A percentile compares a stretch with the other conserved stretches of the same genome.
Conservation (phyloP, 2,797 vertebrate species). For the Rhabdophis nuchalis region DNA sequence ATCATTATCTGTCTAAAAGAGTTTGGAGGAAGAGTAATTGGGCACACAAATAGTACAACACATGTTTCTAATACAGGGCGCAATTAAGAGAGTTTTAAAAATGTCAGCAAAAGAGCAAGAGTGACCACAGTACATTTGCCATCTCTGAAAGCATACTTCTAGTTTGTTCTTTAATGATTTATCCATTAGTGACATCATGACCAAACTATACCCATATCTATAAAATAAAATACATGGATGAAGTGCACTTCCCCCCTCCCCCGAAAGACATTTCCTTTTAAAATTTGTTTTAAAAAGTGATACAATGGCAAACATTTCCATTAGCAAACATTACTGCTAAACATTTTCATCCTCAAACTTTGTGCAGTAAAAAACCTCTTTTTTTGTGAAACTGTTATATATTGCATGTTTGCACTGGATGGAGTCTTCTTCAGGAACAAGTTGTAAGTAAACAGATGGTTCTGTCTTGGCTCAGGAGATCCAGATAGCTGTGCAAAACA, state of each 20-base stretch:
- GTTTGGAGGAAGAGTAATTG: background rate
- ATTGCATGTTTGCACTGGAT: slow-evolving; percentile 2
- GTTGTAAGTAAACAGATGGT: slow-evolving; percentile 49
- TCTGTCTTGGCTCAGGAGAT: slow-evolving; percentile 10
- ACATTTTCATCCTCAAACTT: slow-evolving; percentile 58
- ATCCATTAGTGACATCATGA: background rate
- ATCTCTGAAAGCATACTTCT: background rate
- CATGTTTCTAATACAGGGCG: background rate
- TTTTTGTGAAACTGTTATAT: slow-evolving; percentile 48
- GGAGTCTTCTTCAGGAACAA: slow-evolving; percentile 53
- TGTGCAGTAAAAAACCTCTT: slow-evolving; percentile 47
- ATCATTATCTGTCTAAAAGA: background rate
- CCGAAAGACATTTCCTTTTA: background rate
- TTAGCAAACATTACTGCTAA: slow-evolving; percentile 57
- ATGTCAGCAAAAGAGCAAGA: background rate
- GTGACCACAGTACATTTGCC: background rate
- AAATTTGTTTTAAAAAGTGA: background rate
- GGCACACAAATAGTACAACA: slow-evolving; percentile 21
- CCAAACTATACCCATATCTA: slow-evolving; percentile 7
- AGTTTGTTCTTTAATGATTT: slow-evolving; percentile 18
- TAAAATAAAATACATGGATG: slow-evolving; percentile 1
- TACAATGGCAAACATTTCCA: background rate
- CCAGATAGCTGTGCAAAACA: slow-evolving; percentile 55
- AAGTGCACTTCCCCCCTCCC: background rate
- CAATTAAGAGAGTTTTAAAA: background rate